Percentiles rank a stretch among this genome's conserved stretches.
Evolutionary conservation across 2,797 vertebrate species (phyloP).

Genomic region (Acipenser oxyrinchus): DNA sequence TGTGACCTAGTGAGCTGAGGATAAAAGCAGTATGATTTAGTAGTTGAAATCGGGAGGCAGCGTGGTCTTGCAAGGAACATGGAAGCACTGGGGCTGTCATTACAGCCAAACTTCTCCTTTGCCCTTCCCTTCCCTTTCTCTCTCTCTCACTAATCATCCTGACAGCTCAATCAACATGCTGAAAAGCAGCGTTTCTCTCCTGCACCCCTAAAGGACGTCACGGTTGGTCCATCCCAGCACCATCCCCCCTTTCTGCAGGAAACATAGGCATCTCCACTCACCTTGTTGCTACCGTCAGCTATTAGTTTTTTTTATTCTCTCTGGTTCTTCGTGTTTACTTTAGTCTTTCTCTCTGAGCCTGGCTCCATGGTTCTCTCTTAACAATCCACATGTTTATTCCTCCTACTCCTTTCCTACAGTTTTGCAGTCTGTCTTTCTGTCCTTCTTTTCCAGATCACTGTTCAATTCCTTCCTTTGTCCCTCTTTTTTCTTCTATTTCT

Average conservation of each 20-base stretch:
- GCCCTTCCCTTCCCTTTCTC: constrained; percentile 6
- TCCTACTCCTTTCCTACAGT: neutral
- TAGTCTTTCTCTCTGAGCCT: neutral
- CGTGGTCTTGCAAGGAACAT: too few relatives aligned
- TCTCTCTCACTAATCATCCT: constrained; percentile 73
- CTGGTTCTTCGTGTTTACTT: constrained; percentile 9
- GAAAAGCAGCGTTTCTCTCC: constrained; percentile 28
- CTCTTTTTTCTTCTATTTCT: constrained; percentile 26
- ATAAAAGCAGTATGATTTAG: too few relatives aligned
- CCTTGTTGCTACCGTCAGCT: too few relatives aligned
- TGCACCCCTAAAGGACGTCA: neutral
- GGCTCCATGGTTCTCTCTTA: neutral
- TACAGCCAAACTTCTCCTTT: neutral
- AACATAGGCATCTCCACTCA: too few relatives aligned
- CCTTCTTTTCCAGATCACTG: constrained; percentile 1
- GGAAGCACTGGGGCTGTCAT: too few relatives aligned
- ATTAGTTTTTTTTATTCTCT: neutral
- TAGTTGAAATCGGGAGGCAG: too few relatives aligned
- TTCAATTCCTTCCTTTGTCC: constrained; percentile 15
- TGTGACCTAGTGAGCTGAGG: too few relatives aligned
- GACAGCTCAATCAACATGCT: constrained; percentile 72
- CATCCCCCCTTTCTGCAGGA: constrained; percentile 7
- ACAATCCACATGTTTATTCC: neutral
- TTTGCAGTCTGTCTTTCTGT: constrained; percentile 9
- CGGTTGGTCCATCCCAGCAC: neutral